These are phyloP conservation scores for Bombus polaris DNA, from an alignment of 1,140 invertebrate genomes.

Conservation along the genomic window DNA sequence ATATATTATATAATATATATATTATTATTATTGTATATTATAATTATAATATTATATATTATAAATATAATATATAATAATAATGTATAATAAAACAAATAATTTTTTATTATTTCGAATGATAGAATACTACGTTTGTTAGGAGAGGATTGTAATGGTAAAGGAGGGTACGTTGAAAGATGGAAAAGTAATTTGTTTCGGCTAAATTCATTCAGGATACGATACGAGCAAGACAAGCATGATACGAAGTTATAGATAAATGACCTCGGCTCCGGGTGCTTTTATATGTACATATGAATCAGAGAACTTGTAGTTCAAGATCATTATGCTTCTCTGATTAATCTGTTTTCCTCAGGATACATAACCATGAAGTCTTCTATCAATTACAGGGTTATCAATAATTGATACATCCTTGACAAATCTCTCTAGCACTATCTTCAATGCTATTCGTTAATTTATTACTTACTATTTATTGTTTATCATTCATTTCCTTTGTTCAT, in stretches of 20 bases:
- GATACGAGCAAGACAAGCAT: too few relatives aligned
- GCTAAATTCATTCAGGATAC: too few relatives aligned
- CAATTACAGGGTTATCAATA: not conserved
- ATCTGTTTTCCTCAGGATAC: not conserved
- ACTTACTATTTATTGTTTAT: too few relatives aligned
- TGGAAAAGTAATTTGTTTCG: too few relatives aligned
- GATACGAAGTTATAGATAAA: not conserved
- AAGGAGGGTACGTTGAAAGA: too few relatives aligned
- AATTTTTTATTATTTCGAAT: not conserved
- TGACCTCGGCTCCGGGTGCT: not conserved
- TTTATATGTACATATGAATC: not conserved
- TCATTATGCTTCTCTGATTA: not conserved
- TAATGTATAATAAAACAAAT: not conserved
- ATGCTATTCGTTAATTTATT: not conserved
- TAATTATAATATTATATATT: too few relatives aligned
- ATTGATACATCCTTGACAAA: not conserved
- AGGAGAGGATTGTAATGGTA: not conserved
- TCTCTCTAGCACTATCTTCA: not conserved
- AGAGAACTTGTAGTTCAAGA: slow-evolving; percentile 16
- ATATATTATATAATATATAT: too few relatives aligned
- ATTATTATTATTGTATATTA: too few relatives aligned
- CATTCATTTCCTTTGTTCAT: not conserved
- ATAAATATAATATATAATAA: too few relatives aligned
- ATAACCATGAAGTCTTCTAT: not conserved
- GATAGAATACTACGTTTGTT: not conserved